Evolutionary conservation across 35 echinoderm and acorn worm genomes (phyloP), one percentile per base, ranked within the genome.

Genomic region (Heliocidaris erythrogramma): DNA sequence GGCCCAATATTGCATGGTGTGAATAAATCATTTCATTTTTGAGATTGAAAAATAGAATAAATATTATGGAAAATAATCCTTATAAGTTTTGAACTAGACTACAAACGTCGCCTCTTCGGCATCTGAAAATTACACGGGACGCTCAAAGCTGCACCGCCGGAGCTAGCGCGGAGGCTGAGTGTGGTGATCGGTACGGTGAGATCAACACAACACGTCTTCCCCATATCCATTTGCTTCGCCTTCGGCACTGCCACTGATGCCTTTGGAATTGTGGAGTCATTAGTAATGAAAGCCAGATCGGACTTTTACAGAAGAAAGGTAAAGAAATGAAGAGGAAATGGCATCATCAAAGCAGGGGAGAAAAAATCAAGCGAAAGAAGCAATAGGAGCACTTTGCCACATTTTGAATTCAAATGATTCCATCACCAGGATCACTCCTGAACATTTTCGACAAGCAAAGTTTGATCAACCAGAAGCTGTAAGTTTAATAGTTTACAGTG

Each of bases 381-480:
- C 49, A 49, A 92, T 92, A 18, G 91, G 48, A 13, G 49, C 91
- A 50, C 9, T 92, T 49, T 92, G 91, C 30, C 91, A 52, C 49
- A 92, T 92, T 48, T 49, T 92, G 48, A 92, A 92, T 59, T 52
- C 48, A 30, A 52, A 49, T 59, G 7, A 7, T 50, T 49, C 27
- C 16, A 92, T 52, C 16, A 92, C 91, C 31, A 92, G 50, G 91
- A 92, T 92, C 2, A 92, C 48, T 30, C 48, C 91, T 30, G 91
- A 92, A 30, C 29, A 30, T 16, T 92, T 92, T 92, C 48, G 91
- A 48, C 91, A 92, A 59, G 91, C 91, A 92, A 92, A 92, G 49
- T 92, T 92, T 92, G 91, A 92, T 92, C 91, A 52, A 50, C 91
- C 47, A 18, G 91, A 92, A 59, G 91, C 91, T 48, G 91, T 92